A percentile compares a stretch with the other conserved stretches of the same genome.
These are phyloP conservation scores for Brenthis ino DNA, from an alignment of 2,888 invertebrate species.

Conservation along the genomic window DNA sequence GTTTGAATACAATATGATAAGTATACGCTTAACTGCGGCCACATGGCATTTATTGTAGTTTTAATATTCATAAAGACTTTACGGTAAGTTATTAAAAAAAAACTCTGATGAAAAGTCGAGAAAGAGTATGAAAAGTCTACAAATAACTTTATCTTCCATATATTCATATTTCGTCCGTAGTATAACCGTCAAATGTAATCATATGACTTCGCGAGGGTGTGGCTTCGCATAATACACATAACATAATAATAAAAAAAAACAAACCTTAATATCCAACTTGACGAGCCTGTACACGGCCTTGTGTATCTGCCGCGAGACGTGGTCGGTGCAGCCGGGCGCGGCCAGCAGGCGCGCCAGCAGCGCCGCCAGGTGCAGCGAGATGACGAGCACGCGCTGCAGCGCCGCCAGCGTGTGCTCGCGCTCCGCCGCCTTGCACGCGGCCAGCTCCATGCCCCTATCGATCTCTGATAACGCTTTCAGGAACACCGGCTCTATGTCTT, in stretches of 20 bases:
- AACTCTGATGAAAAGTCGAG: too few species aligned
- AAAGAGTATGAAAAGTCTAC: too few species aligned
- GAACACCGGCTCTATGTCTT: constrained; percentile 92
- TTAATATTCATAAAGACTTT: too few species aligned
- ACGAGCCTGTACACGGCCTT: constrained; percentile 90
- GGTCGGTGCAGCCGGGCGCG: constrained; percentile 76
- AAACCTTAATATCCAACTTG: constrained; percentile 85
- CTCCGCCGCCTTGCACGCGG: constrained; percentile 84
- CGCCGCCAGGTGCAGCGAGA: constrained; percentile 92
- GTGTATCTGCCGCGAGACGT: constrained; percentile 84
- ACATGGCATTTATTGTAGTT: too few species aligned
- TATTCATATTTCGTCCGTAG: too few species aligned
- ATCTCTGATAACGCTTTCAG: constrained; percentile 90
- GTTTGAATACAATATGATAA: too few species aligned
- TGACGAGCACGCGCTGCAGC: constrained; percentile 91
- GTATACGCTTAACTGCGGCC: too few species aligned
- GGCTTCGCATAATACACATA: too few species aligned
- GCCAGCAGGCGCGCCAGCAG: constrained; percentile 86
- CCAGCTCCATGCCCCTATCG: constrained; percentile 83
- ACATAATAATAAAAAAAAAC: constrained; percentile 28
- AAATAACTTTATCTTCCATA: too few species aligned
- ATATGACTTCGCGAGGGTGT: too few species aligned
- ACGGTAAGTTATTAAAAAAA: too few species aligned
- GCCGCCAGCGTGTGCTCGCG: constrained; percentile 87
- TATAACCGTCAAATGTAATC: too few species aligned